Conservation (phyloP, 2,888 invertebrate species). For the Nemotelus nigrinus region DNA sequence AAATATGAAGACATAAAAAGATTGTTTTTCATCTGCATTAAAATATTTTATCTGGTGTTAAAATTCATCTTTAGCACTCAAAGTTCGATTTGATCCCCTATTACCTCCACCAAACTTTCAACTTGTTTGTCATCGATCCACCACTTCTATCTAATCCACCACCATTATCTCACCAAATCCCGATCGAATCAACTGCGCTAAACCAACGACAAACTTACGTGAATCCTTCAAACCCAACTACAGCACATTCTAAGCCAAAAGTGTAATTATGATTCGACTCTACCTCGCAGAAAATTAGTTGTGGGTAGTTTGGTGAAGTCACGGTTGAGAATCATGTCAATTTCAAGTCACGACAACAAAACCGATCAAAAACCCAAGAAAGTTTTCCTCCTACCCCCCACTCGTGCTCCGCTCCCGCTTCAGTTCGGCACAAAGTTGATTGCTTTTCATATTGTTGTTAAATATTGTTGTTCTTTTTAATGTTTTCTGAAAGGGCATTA, state of each 20-base stretch:
- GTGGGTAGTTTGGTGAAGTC: background rate
- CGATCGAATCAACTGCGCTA: background rate
- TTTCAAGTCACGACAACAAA: conserved; percentile 31
- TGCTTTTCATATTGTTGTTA: conserved; percentile 43
- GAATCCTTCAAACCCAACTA: background rate
- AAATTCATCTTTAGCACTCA: too few species aligned
- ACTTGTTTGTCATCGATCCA: too few species aligned
- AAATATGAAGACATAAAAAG: too few species aligned
- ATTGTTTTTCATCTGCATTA: too few species aligned
- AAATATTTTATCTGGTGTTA: too few species aligned
- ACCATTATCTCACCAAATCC: background rate
- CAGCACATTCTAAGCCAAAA: background rate
- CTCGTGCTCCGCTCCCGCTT: background rate
- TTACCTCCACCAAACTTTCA: too few species aligned
- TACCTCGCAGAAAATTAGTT: background rate
- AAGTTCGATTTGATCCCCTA: too few species aligned
- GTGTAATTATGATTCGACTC: background rate
- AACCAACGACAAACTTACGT: conserved; percentile 23
- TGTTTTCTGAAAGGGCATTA: conserved; percentile 39
- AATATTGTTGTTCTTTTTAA: conserved; percentile 39
- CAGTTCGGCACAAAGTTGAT: conserved; percentile 1
- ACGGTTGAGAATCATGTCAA: conserved; percentile 35
- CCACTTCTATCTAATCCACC: too few species aligned
- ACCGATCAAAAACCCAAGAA: conserved; percentile 41
- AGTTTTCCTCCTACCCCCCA: conserved; percentile 8